Base-by-base conservation (phyloP, 2,888 invertebrate species). In the Eupithecia exiguata region DNA sequence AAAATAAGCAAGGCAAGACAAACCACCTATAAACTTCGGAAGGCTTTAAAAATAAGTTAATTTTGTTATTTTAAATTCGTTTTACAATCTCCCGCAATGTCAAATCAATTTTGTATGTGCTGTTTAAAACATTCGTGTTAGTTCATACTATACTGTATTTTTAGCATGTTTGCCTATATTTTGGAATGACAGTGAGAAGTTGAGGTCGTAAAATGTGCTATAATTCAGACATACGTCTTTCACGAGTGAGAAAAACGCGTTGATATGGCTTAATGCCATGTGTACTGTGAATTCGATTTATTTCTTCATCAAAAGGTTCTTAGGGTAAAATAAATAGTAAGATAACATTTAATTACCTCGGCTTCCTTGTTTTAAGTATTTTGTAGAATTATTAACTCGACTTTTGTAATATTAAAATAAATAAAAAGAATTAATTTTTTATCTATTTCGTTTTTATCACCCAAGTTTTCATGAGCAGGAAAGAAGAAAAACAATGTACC, bases 191-290 rank as follows among this genome's bases (percentile, higher is more conserved):
- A 84, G 81, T 75, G 90, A 46, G 46, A 91, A 92, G 92, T 92
- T 92, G 93, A 92, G 92, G 92, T 92, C 84, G 82, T 92, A 79
- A 91, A 93, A 93, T 93, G 92, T 86, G 72, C 68, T 75, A 78
- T 77, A 77, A 80, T 49, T 10, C 75, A 40, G 36, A 76, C 74
- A 82, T 74, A 77, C 74, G 67, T 72, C 65, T 72, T 46, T 70
- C 38, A 21, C 18, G 9, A 53, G 21, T 53, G 21, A 53, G n/a
- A 49, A 49, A 46, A n/a, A 53, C 10, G 1, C 5, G 21, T 53
- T 53, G 21, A 53, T 53, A n/a, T 49, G 53, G 21, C 21, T 21
- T 5, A 53, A 14, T 25, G 14, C 14, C 30, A 1, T 5, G 12
- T 21, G 46, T 49, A 49, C n/a, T 49, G 49, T 38, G 40, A 35